phyloP scores from a whole-genome alignment of 2,888 invertebrate species.

The Cheilosia soror region DNA sequence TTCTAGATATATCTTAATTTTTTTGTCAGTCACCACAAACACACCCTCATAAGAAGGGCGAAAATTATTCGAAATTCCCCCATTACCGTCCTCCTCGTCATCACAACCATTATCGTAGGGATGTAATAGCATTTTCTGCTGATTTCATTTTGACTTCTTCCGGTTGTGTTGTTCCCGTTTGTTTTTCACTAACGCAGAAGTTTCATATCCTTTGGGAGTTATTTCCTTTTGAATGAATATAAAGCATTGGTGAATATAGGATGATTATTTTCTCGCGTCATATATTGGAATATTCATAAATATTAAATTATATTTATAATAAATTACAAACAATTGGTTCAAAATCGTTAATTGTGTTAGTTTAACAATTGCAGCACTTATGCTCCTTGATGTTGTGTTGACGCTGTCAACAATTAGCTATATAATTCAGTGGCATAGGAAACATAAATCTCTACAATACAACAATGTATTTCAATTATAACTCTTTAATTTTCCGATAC shows the following conservation, averaged over 20 bases:
- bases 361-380: conserved; percentile 4
- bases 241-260: not conserved
- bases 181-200: conserved; percentile 65
- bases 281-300: conserved; percentile 7
- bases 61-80: conserved; percentile 59
- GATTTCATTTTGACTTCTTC: conserved; percentile 83
- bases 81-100: conserved; percentile 57
- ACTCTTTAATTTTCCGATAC: too few relatives aligned
- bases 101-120: conserved; percentile 64
- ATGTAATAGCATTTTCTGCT: conserved; percentile 81
- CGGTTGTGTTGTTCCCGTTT: conserved; percentile 77
- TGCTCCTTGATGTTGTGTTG: not conserved
- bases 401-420: not conserved
- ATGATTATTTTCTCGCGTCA: conserved; percentile 1
- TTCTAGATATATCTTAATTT: conserved; percentile 54
- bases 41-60: conserved; percentile 66
- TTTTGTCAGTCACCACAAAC: conserved; percentile 66
- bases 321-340: conserved; percentile 20
- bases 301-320: not conserved
- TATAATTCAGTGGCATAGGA: not conserved
- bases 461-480: not conserved
- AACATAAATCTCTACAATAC: not conserved
- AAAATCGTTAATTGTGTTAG: conserved; percentile 15
- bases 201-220: conserved; percentile 64
- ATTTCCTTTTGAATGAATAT: conserved; percentile 28